Conservation (phyloP, 2,888 invertebrate genomes). For the Cyclophora punctaria region DNA sequence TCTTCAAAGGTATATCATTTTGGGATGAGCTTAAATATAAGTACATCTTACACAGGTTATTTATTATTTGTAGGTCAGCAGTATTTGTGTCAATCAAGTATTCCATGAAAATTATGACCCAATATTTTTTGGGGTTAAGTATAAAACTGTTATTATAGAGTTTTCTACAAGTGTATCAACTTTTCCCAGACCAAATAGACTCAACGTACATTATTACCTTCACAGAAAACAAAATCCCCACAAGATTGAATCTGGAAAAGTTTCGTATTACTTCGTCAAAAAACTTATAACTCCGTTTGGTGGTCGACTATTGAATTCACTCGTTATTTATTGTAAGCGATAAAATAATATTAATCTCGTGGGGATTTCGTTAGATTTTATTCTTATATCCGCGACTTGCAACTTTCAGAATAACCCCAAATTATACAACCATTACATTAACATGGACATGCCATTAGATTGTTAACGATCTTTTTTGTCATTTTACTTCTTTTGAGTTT, state of each 20-base stretch:
- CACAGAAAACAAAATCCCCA: conserved; percentile 44
- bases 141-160: too few species aligned
- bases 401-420: conserved; percentile 61
- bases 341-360: conserved; percentile 74
- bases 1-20: too few species aligned
- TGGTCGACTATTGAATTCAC: conserved; percentile 66
- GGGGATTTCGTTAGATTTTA: conserved; percentile 69
- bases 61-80: too few species aligned
- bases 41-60: too few species aligned
- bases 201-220: too few species aligned
- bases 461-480: conserved; percentile 30
- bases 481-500: conserved; percentile 17
- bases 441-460: conserved; percentile 42
- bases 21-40: too few species aligned
- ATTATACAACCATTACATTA: conserved; percentile 33
- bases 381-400: conserved; percentile 58
- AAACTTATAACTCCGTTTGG: conserved; percentile 65
- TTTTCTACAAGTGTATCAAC: too few species aligned
- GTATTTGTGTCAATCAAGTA: too few species aligned
- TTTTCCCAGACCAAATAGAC: too few species aligned
- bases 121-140: too few species aligned
- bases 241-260: conserved; percentile 65
- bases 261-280: conserved; percentile 65
- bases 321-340: conserved; percentile 71
- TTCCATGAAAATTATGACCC: too few species aligned